These are phyloP conservation scores for Euura lappo DNA, from an alignment of 1,140 invertebrate species.

Conservation along the genomic window DNA sequence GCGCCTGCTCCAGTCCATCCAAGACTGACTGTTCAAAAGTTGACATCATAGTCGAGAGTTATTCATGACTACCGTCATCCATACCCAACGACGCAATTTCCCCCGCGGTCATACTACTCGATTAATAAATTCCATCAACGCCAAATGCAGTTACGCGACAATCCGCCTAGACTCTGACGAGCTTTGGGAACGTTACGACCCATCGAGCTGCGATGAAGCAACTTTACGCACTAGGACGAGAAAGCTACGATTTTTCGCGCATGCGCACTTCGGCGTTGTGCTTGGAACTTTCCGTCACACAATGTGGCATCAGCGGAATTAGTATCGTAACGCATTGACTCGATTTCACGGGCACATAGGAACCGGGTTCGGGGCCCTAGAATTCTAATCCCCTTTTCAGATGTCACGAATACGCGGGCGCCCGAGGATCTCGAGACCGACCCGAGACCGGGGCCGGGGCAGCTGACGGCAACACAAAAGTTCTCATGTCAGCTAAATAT, in stretches of 20 bases:
- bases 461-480: conserved; percentile 54
- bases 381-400: conserved; percentile 53
- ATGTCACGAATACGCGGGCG: conserved; percentile 27
- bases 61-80: too few species aligned
- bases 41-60: too few species aligned
- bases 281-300: too few species aligned
- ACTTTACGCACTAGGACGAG: neutral
- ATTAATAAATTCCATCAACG: conserved; percentile 56
- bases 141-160: conserved; percentile 28
- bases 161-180: conserved; percentile 39
- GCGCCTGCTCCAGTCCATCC: too few species aligned
- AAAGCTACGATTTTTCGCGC: too few species aligned
- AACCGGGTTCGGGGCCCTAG: conserved; percentile 28
- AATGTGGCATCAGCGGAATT: too few species aligned
- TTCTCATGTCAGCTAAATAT: conserved; percentile 35
- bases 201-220: neutral
- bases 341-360: too few species aligned
- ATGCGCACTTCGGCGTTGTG: too few species aligned
- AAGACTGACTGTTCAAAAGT: too few species aligned
- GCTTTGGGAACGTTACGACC: conserved; percentile 29
- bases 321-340: too few species aligned
- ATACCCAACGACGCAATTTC: neutral
- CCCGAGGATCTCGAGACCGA: neutral
- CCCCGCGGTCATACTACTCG: conserved; percentile 27
- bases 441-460: conserved; percentile 19